Evolutionary conservation across 2,113 vertebrate genomes (phyloP).

Genomic region (Calyptomena viridis): DNA sequence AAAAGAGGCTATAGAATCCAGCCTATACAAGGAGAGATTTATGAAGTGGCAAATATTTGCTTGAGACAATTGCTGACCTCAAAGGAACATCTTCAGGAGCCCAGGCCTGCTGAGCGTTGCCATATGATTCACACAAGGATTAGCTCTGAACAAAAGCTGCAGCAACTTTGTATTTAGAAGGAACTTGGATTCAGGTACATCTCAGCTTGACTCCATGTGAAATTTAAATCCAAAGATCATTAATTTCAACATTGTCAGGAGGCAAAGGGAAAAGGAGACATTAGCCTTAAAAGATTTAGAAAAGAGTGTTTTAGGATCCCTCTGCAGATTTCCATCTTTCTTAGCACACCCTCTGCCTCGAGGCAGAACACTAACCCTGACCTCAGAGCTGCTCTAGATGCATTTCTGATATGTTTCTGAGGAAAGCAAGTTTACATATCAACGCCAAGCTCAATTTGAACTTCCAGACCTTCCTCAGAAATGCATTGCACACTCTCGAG

Average conservation of each 20-base stretch:
- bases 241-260: neutral
- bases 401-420: neutral
- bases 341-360: neutral
- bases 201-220: constrained; percentile 44
- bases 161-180: constrained; percentile 24
- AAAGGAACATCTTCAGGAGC: constrained; percentile 53
- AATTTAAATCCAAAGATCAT: constrained; percentile 22
- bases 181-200: constrained; percentile 54
- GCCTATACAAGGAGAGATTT: constrained; percentile 49
- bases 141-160: constrained; percentile 17
- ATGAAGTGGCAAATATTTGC: constrained; percentile 52
- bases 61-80: constrained; percentile 51
- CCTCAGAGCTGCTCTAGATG: neutral
- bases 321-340: neutral
- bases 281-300: neutral
- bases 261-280: constrained; percentile 15
- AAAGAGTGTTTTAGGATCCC: neutral
- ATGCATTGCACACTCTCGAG: neutral
- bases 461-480: neutral
- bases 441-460: neutral
- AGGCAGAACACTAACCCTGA: neutral
- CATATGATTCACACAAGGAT: constrained; percentile 33
- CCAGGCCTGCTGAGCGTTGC: constrained; percentile 49
- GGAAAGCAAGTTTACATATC: neutral
- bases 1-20: neutral